Evolutionary conservation across 2,113 vertebrate genomes (phyloP).

Genomic region (Brachyhypopomus occidentalis): DNA sequence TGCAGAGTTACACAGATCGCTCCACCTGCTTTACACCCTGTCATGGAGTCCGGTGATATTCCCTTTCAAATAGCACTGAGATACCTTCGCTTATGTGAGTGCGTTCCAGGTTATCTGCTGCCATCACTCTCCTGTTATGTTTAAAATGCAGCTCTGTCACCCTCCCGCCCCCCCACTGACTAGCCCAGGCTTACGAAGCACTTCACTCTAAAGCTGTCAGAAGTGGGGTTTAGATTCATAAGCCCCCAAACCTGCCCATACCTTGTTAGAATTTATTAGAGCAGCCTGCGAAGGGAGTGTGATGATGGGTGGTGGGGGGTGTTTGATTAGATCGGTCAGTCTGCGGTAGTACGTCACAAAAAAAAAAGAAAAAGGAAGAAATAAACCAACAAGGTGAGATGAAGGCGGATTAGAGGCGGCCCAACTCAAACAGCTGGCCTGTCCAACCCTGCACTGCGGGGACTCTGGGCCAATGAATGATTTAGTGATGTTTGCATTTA

Average conservation of each 20-base stretch:
- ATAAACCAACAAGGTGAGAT: not conserved
- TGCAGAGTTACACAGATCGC: not conserved
- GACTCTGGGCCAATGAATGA: conserved; percentile 1
- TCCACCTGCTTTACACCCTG: not conserved
- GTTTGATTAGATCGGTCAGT: conserved; percentile 34
- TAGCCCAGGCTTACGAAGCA: not conserved
- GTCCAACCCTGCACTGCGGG: not conserved
- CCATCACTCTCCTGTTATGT: not conserved
- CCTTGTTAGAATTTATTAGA: conserved; percentile 25
- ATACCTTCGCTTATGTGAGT: not conserved
- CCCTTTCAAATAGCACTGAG: too few species aligned
- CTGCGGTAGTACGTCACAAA: not conserved
- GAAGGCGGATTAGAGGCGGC: conserved; percentile 8
- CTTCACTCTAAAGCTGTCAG: not conserved
- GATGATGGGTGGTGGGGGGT: not conserved
- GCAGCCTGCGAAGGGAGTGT: not conserved
- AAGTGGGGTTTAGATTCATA: conserved; percentile 7
- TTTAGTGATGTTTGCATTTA: conserved; percentile 22
- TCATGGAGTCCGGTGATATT: not conserved
- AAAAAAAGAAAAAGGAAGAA: not conserved
- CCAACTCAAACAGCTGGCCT: not conserved
- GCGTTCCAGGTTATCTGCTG: not conserved
- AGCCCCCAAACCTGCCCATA: conserved; percentile 36
- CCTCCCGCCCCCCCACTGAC: too few species aligned
- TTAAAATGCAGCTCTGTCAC: too few species aligned